Conservation (phyloP, 64 coral and sea anemone species). For the Acropora tenuis region DNA sequence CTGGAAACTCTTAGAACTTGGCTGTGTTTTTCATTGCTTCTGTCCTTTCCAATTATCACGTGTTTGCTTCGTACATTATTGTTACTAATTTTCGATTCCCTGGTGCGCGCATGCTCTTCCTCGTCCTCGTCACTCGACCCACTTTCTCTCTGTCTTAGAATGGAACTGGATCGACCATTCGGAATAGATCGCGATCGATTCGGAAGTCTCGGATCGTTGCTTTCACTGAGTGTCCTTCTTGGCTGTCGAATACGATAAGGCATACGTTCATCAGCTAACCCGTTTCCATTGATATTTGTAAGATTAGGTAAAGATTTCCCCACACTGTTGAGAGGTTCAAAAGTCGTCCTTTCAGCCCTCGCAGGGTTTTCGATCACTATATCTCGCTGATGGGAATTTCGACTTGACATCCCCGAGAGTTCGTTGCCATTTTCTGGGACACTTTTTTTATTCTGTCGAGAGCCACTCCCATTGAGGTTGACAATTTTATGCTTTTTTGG, state of each 20-base stretch:
- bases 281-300: neutral
- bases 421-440: neutral
- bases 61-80: constrained; percentile 15
- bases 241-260: neutral
- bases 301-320: neutral
- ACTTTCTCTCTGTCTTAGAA: constrained; percentile 47
- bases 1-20: constrained; percentile 19
- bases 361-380: constrained; percentile 14
- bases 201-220: neutral
- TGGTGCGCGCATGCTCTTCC: neutral
- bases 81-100: constrained; percentile 21
- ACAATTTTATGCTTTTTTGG: neutral
- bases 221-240: constrained; percentile 21
- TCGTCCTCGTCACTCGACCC: constrained; percentile 66
- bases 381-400: neutral
- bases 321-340: neutral
- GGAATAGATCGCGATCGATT: constrained; percentile 19
- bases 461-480: constrained; percentile 28
- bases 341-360: neutral
- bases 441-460: constrained; percentile 15
- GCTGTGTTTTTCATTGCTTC: neutral
- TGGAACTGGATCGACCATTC: constrained; percentile 22
- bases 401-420: neutral
- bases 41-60: neutral
- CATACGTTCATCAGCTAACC: neutral